These are phyloP conservation scores for Anthonomus grandis DNA, from an alignment of 1,140 invertebrate species.

Conservation along the genomic window DNA sequence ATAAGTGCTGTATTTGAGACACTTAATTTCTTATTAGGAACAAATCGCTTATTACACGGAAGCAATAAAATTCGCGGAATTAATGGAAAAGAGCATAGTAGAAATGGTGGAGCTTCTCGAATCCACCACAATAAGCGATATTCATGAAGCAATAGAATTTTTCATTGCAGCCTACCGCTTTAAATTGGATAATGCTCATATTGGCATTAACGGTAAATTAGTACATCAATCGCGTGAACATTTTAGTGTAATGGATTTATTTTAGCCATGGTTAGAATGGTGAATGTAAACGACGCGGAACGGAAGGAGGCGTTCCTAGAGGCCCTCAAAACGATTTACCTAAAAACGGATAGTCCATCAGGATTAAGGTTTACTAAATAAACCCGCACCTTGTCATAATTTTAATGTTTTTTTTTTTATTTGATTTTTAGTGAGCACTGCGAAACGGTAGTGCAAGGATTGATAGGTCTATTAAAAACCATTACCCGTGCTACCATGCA, in stretches of 20 bases:
- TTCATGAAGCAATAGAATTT: constrained; percentile 43
- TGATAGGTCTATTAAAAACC: constrained; percentile 34
- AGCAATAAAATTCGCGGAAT: constrained; percentile 34
- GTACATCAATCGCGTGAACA: too few species aligned
- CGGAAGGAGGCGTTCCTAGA: constrained; percentile 36
- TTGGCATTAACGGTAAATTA: constrained; percentile 37
- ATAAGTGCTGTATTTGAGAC: background rate
- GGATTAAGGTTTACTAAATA: too few species aligned
- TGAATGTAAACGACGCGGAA: constrained; percentile 42
- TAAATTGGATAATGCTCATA: constrained; percentile 36
- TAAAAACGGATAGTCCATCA: constrained; percentile 36
- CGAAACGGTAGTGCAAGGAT: constrained; percentile 31
- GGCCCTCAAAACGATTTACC: constrained; percentile 41
- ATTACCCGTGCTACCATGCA: constrained; percentile 29
- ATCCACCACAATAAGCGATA: constrained; percentile 37
- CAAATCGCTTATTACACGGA: constrained; percentile 32
- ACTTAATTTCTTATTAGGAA: constrained; percentile 5
- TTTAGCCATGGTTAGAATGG: constrained; percentile 40
- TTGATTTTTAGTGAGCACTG: constrained; percentile 40
- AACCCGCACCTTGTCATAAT: too few species aligned
- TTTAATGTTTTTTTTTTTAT: constrained; percentile 7
- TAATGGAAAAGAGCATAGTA: constrained; percentile 31
- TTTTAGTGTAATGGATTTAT: too few species aligned
- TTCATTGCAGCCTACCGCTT: constrained; percentile 42
- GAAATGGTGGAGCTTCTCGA: constrained; percentile 37